These are phyloP conservation scores for Rhagoletis zephyria DNA, from an alignment of 1,140 invertebrate genomes.

Conservation along the genomic window DNA sequence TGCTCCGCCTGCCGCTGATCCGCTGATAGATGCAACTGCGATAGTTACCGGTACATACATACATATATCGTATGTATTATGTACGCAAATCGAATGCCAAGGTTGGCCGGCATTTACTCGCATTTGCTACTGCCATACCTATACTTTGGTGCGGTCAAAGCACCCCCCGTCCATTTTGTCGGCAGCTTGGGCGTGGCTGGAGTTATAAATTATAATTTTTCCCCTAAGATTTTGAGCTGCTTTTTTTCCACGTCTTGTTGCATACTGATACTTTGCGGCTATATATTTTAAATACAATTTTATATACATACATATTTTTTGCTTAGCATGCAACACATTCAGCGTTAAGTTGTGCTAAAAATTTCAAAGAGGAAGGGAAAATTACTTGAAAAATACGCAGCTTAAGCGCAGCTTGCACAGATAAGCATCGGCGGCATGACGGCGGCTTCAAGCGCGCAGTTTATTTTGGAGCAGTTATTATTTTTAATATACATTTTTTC, in stretches of 20 bases:
- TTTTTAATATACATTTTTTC: slow-evolving; percentile 39
- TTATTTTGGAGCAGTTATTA: slow-evolving; percentile 40
- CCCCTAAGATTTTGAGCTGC: neutral
- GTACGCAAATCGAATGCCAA: slow-evolving; percentile 8
- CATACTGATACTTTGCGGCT: neutral
- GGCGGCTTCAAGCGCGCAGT: neutral
- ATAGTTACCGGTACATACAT: neutral
- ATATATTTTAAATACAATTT: slow-evolving; percentile 9
- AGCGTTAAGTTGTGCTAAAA: too few relatives aligned
- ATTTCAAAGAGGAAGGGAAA: neutral
- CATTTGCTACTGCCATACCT: neutral
- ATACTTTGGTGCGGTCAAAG: neutral
- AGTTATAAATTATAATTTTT: slow-evolving; percentile 55
- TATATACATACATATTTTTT: neutral
- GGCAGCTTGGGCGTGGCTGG: slow-evolving; percentile 23
- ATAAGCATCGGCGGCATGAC: slow-evolving; percentile 32
- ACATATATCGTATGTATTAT: too few relatives aligned
- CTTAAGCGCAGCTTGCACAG: neutral
- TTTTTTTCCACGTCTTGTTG: neutral
- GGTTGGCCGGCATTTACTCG: neutral
- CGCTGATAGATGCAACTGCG: neutral
- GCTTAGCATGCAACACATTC: slow-evolving; percentile 15
- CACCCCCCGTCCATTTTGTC: neutral
- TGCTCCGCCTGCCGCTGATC: slow-evolving; percentile 8
- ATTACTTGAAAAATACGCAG: neutral